Conservation (phyloP, 2,113 vertebrate genomes). For the Gavia stellata region DNA sequence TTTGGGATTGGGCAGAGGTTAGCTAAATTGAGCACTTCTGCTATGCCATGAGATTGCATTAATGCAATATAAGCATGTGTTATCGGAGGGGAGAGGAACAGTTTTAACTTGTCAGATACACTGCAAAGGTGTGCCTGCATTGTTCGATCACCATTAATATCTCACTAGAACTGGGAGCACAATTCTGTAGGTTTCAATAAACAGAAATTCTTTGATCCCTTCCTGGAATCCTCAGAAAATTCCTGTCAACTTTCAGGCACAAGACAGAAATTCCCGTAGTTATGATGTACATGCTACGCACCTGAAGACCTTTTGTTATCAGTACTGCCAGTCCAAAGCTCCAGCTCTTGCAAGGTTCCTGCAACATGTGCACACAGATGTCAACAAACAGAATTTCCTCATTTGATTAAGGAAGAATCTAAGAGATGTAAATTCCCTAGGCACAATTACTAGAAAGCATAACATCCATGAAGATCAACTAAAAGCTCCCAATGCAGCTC, state of each 20-base stretch:
- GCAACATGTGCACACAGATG: not conserved
- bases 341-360: not conserved
- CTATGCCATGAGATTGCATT: not conserved
- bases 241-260: not conserved
- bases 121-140: not conserved
- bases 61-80: not conserved
- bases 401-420: not conserved
- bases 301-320: not conserved
- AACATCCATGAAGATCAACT: not conserved
- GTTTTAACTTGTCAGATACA: not conserved
- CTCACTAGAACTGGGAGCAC: not conserved
- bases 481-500: not conserved
- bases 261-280: not conserved
- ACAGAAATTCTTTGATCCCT: not conserved
- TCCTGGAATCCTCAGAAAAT: not conserved
- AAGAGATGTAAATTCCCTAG: not conserved
- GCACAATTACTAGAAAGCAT: not conserved
- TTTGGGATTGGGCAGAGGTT: not conserved
- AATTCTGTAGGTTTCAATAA: not conserved
- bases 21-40: not conserved
- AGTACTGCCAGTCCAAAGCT: rapidly evolving
- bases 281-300: not conserved
- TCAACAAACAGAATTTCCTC: not conserved
- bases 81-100: not conserved
- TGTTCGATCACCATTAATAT: not conserved